Conservation (phyloP, 2,888 invertebrate genomes). For the Trachelus iudaicus region DNA sequence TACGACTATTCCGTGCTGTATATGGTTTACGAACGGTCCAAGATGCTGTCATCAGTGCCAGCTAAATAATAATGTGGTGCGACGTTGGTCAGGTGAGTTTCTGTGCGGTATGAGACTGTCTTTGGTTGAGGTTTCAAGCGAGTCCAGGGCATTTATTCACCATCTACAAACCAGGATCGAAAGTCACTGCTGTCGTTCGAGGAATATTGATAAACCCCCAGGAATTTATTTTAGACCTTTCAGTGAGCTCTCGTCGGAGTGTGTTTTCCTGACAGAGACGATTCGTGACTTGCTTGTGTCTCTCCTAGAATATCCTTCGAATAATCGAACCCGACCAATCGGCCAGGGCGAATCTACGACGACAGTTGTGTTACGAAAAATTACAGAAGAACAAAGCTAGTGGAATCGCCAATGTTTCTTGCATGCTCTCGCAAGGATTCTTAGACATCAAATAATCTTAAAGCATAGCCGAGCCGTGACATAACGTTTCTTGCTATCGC, state of each 20-base stretch:
- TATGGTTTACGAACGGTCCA: conserved; percentile 58
- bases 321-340: background rate
- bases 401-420: background rate
- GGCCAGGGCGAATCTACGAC: background rate
- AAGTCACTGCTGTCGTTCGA: background rate
- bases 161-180: conserved; percentile 3
- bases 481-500: background rate
- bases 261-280: background rate
- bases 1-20: conserved; percentile 34
- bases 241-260: background rate
- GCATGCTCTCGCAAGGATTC: background rate
- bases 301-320: background rate
- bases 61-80: conserved; percentile 65
- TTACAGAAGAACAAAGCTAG: background rate
- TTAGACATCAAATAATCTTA: background rate
- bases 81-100: conserved; percentile 65
- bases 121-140: background rate
- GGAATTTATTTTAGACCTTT: background rate
- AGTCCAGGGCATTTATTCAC: background rate
- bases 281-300: background rate
- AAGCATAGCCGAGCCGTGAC: background rate
- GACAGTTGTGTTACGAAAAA: background rate
- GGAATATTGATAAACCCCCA: background rate
- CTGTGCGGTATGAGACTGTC: conserved; percentile 7
- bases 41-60: conserved; percentile 64